Conservation (phyloP, 1,140 invertebrate species). For the Dysdera silvatica region DNA sequence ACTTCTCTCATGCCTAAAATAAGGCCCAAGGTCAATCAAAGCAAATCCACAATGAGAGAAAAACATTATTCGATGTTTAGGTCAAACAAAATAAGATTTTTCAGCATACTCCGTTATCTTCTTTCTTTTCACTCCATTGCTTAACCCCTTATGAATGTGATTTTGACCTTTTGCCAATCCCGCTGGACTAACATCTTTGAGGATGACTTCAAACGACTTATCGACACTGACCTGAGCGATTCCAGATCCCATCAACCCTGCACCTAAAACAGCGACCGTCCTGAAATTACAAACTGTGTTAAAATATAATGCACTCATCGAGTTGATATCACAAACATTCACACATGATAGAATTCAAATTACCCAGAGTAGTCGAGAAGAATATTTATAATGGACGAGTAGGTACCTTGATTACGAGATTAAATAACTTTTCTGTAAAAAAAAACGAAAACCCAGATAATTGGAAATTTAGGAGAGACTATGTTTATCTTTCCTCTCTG, state of each 20-base stretch:
- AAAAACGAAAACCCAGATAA: too few species aligned
- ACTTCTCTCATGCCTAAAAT: conserved; percentile 65
- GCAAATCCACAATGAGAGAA: neutral
- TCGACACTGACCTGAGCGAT: conserved; percentile 96
- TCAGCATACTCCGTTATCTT: conserved; percentile 55
- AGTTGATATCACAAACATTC: too few species aligned
- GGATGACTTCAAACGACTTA: conserved; percentile 79
- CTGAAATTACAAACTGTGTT: conserved; percentile 47
- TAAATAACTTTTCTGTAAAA: too few species aligned
- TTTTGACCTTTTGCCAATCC: conserved; percentile 79
- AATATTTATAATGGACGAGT: too few species aligned
- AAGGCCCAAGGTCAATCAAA: too few species aligned
- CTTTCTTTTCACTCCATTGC: conserved; percentile 71
- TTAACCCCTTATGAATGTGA: conserved; percentile 79
- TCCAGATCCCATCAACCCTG: conserved; percentile 87
- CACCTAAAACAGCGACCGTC: conserved; percentile 79
- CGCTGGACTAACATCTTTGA: conserved; percentile 80
- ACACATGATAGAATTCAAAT: too few species aligned
- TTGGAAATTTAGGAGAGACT: too few species aligned
- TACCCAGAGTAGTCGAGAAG: too few species aligned
- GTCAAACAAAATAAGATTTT: conserved; percentile 35
- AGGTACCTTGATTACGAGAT: too few species aligned
- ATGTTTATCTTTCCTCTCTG: too few species aligned
- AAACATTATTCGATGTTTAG: neutral
- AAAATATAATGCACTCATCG: too few species aligned